These are phyloP conservation scores for Adoxophyes honmai DNA, from an alignment of 1,140 invertebrate species.

Conservation along the genomic window DNA sequence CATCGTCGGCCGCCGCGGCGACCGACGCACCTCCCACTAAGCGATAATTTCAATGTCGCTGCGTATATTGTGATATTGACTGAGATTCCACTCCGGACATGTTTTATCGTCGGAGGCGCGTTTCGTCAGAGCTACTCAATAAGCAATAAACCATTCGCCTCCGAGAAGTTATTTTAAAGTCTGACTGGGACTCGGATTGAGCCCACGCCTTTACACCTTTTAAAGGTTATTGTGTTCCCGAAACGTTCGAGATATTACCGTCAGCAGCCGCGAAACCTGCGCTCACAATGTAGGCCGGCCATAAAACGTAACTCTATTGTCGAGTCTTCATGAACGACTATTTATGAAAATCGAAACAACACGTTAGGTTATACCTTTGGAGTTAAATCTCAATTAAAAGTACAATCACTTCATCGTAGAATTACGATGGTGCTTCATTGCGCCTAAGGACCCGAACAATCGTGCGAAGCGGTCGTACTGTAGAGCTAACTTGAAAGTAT, in stretches of 20 bases:
- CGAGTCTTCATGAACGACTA: slow-evolving; percentile 1
- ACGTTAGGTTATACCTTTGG: neutral
- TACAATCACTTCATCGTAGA: no score
- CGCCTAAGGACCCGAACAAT: neutral
- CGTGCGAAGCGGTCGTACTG: slow-evolving; percentile 1
- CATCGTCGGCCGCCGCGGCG: slow-evolving; percentile 28
- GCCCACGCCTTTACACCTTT: slow-evolving; percentile 67
- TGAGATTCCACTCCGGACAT: slow-evolving; percentile 62
- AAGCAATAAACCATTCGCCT: slow-evolving; percentile 74
- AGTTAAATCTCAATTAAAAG: neutral
- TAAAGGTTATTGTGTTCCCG: slow-evolving; percentile 72
- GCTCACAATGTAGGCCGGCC: slow-evolving; percentile 16
- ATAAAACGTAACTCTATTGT: slow-evolving; percentile 18
- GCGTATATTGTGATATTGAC: slow-evolving; percentile 69
- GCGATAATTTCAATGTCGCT: slow-evolving; percentile 73
- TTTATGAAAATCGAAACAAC: slow-evolving; percentile 9
- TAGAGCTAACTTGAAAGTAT: neutral
- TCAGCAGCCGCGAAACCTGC: slow-evolving; percentile 27
- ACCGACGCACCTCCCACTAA: slow-evolving; percentile 62
- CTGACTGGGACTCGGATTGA: slow-evolving; percentile 50
- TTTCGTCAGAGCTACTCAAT: slow-evolving; percentile 70
- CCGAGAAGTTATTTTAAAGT: slow-evolving; percentile 70
- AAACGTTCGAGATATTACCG: slow-evolving; percentile 53
- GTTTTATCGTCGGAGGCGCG: slow-evolving; percentile 58
- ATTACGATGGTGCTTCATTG: no score